Evolutionary conservation across 2,797 vertebrate species (phyloP), one percentile per base, ranked within the genome.

Genomic region (Betta splendens): DNA sequence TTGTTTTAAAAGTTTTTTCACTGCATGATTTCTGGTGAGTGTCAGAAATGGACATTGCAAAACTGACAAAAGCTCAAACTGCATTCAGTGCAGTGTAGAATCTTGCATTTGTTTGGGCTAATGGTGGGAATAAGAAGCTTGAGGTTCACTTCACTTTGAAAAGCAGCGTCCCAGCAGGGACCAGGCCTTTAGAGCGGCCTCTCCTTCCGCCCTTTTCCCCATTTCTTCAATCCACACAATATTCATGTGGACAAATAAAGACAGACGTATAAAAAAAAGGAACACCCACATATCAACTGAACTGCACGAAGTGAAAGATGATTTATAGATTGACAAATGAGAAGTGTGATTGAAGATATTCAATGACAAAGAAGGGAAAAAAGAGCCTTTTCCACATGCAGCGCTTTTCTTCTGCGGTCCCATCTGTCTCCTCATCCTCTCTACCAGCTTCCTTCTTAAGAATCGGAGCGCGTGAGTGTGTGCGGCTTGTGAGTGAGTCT

Each of bases 231-330:
- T 51, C 28, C 49, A 23, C 53, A 46, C 33, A n/a, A 48, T 75
- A 57, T 75, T 56, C 62, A 61, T 83, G 56, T 73, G 69, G 69
- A 76, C 73, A 63, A 69, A 72, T 64, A 49, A 51, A 45, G 18
- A 38, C 11, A 5, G 39, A 45, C 53, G 37, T 10, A 45, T 20
- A 21, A 33, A n/a, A 25, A 12, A 17, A 21, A 20, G 18, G n/a
- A n/a, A n/a, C n/a, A n/a, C n/a, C n/a, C n/a, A n/a, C n/a, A n/a
- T n/a, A n/a, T n/a, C n/a, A n/a, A n/a, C n/a, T n/a, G n/a, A n/a
- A n/a, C n/a, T n/a, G n/a, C n/a, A n/a, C n/a, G n/a, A n/a, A n/a
- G n/a, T n/a, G n/a, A n/a, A n/a, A n/a, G n/a, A n/a, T n/a, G n/a
- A n/a, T n/a, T n/a, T n/a, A n/a, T n/a, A n/a, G n/a, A n/a, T n/a